Evolutionary conservation across 2,888 invertebrate species (phyloP).

Genomic region (Meiosimyza decipiens): DNA sequence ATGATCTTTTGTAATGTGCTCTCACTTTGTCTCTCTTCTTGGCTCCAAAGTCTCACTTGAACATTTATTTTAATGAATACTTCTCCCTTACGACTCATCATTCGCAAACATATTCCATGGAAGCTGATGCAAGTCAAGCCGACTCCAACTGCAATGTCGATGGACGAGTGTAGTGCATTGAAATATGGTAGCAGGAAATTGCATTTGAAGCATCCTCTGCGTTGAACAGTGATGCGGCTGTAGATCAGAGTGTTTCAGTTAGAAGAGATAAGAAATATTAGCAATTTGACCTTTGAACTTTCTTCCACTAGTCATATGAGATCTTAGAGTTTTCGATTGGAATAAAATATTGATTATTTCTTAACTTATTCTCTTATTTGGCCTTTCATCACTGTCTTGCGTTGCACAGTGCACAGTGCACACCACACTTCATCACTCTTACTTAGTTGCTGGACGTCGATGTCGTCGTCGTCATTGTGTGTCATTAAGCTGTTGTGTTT

Average conservation of each 20-base stretch:
- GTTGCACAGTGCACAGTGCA: too few relatives aligned
- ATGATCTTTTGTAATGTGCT: slow-evolving; percentile 43
- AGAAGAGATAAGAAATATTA: too few relatives aligned
- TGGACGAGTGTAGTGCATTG: neutral
- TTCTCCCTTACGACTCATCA: neutral
- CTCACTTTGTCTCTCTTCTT: neutral
- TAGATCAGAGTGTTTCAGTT: too few relatives aligned
- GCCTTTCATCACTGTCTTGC: too few relatives aligned
- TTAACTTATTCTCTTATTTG: too few relatives aligned
- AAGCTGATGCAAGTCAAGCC: neutral
- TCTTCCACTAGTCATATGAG: too few relatives aligned
- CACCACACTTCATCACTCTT: neutral
- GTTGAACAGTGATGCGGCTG: neutral
- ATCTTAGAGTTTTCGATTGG: too few relatives aligned
- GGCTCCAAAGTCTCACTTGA: neutral
- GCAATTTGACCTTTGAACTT: too few relatives aligned
- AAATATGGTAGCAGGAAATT: slow-evolving; percentile 18
- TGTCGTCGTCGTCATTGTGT: neutral
- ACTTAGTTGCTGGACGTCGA: neutral
- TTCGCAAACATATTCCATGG: slow-evolving; percentile 9
- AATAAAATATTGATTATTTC: too few relatives aligned
- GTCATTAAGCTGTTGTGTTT: slow-evolving; percentile 6
- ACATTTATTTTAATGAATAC: neutral
- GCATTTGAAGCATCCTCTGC: neutral
- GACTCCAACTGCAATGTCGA: neutral